Conservation (phyloP, 2,888 invertebrate species). For the Dryobotodes eremita region DNA sequence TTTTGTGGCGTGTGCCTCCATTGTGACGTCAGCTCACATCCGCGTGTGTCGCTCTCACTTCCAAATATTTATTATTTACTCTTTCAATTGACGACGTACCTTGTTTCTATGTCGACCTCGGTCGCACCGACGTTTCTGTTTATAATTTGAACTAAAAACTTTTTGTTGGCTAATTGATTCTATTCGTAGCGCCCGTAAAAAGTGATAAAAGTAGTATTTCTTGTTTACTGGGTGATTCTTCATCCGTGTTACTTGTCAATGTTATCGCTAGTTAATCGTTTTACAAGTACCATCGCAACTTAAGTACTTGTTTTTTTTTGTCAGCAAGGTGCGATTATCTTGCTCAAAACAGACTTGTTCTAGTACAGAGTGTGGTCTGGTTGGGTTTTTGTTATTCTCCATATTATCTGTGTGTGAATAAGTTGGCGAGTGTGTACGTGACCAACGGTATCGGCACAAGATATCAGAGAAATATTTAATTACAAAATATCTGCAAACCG, state of each 20-base stretch:
- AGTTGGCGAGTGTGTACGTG: conserved; percentile 60
- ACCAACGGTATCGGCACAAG: conserved; percentile 61
- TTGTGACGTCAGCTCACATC: conserved; percentile 77
- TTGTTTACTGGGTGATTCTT: conserved; percentile 64
- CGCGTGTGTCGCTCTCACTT: conserved; percentile 75
- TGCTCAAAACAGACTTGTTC: conserved; percentile 43
- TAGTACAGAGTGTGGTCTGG: conserved; percentile 12
- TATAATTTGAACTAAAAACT: conserved; percentile 57
- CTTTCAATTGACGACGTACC: conserved; percentile 73
- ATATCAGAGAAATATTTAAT: conserved; percentile 69
- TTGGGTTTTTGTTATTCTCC: conserved; percentile 34
- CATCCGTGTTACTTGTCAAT: conserved; percentile 71
- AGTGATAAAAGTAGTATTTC: conserved; percentile 62
- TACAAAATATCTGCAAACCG: conserved; percentile 57
- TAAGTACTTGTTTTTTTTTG: conserved; percentile 46
- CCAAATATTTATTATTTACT: conserved; percentile 83
- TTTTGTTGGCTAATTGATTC: conserved; percentile 54
- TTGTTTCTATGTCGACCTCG: conserved; percentile 65
- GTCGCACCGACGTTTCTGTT: conserved; percentile 39
- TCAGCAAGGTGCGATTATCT: conserved; percentile 45
- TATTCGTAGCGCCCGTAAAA: conserved; percentile 56
- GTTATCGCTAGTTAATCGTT: conserved; percentile 62
- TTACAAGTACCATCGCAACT: conserved; percentile 53
- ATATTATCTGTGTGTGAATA: conserved; percentile 32
- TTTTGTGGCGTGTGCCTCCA: conserved; percentile 69